These are phyloP conservation scores for Chydorus sphaericus DNA, from an alignment of 2,888 invertebrate species.

Conservation along the genomic window DNA sequence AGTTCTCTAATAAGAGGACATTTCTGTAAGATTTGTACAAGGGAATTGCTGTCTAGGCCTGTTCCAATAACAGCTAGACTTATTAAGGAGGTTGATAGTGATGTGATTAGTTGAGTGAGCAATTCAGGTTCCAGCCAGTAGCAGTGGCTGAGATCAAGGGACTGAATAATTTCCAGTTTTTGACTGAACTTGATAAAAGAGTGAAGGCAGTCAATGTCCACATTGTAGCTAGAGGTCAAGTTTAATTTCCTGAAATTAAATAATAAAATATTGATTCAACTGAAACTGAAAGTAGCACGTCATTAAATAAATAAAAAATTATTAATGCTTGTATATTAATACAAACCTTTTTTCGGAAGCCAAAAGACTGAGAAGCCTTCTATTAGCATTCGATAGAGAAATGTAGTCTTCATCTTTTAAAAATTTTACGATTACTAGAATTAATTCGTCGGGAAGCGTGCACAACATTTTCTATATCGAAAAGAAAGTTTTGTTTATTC, in stretches of 20 bases:
- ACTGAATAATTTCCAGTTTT: background rate
- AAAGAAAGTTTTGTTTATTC: no score
- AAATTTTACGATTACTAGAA: no score
- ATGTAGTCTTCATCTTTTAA: background rate
- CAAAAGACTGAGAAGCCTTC: background rate
- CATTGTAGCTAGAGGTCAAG: background rate
- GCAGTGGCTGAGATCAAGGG: background rate
- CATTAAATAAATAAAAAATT: no score
- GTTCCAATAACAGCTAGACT: background rate
- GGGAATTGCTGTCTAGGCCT: background rate
- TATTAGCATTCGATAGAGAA: background rate
- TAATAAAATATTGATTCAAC: no score
- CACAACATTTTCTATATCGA: no score
- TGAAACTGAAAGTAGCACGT: no score
- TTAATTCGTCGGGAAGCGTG: no score
- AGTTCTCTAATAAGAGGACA: background rate
- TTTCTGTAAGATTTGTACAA: background rate
- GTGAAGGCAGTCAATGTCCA: background rate
- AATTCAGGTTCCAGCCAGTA: background rate
- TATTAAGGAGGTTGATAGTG: background rate
- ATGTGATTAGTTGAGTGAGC: background rate
- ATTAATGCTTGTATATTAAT: background rate
- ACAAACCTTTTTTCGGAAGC: background rate
- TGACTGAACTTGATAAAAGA: background rate
- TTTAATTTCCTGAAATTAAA: background rate